These are phyloP conservation scores for Nothoprocta pentlandii DNA, from an alignment of 2,113 vertebrate species.

Conservation along the genomic window DNA sequence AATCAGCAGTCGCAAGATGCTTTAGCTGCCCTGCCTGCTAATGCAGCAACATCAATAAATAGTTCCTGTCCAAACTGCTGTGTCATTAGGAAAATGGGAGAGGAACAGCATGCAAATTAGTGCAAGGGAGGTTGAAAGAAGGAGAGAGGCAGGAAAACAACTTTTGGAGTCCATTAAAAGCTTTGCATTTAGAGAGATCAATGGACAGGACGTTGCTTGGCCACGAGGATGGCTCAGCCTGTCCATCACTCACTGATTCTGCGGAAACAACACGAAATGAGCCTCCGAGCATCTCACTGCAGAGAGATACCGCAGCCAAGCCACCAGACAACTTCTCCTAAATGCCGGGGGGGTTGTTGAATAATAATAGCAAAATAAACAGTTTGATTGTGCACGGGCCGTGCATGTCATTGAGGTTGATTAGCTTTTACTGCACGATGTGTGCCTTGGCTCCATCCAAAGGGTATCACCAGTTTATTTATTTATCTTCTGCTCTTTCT, in stretches of 20 bases:
- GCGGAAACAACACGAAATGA: slow-evolving; percentile 5
- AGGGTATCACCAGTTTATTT: slow-evolving; percentile 18
- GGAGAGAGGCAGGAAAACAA: slow-evolving; percentile 11
- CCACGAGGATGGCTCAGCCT: background rate
- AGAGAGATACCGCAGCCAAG: background rate
- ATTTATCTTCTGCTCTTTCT: slow-evolving; percentile 27
- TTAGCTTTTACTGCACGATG: slow-evolving; percentile 12
- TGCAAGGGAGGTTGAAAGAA: background rate
- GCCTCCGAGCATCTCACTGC: background rate
- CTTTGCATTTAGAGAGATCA: slow-evolving; percentile 59
- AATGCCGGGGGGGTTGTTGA: slow-evolving; percentile 51
- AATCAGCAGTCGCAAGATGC: background rate
- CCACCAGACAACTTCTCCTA: background rate
- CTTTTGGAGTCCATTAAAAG: slow-evolving; percentile 66
- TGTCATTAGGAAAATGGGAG: slow-evolving; percentile 67
- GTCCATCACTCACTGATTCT: slow-evolving; percentile 5
- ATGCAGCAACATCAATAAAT: slow-evolving; percentile 58
- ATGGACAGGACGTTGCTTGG: slow-evolving; percentile 40
- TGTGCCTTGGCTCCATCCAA: background rate
- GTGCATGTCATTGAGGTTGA: slow-evolving; percentile 25
- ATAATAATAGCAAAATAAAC: slow-evolving; percentile 67
- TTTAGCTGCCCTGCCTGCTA: slow-evolving; percentile 37
- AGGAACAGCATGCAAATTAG: slow-evolving; percentile 40
- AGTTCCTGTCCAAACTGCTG: slow-evolving; percentile 60
- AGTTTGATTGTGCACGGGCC: background rate